Percentiles rank a stretch among this genome's conserved stretches.
phyloP scores from a whole-genome alignment of 2,888 invertebrate genomes.

The Caenorhabditis macrosperma region DNA sequence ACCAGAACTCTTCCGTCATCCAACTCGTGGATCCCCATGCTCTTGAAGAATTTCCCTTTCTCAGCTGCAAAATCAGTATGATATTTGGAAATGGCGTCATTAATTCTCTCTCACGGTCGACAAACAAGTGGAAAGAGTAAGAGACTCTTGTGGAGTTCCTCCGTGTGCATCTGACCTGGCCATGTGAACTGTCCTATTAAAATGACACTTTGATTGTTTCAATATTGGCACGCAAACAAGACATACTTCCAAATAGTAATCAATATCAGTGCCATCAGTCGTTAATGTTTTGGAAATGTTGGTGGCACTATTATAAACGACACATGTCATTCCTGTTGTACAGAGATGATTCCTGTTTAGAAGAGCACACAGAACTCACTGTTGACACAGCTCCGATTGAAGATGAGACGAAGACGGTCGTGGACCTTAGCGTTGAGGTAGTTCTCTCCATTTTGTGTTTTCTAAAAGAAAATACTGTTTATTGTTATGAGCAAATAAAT shows the following conservation, averaged over 20 bases:
- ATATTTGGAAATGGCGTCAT: not conserved
- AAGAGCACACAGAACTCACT: not conserved
- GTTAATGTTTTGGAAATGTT: not conserved
- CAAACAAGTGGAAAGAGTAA: not conserved
- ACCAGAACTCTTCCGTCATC: not conserved
- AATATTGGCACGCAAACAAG: too few relatives aligned
- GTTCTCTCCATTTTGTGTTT: not conserved
- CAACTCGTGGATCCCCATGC: not conserved
- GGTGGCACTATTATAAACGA: not conserved
- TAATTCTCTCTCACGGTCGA: not conserved
- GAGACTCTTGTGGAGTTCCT: not conserved
- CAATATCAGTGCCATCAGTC: not conserved
- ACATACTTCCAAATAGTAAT: constrained; percentile 5
- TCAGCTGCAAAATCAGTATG: not conserved
- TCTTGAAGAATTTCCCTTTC: constrained; percentile 6
- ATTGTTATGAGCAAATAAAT: not conserved
- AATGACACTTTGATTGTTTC: not conserved
- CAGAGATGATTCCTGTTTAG: not conserved
- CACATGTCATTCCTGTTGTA: constrained; percentile 11
- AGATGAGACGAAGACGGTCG: constrained; percentile 6
- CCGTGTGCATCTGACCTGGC: not conserved
- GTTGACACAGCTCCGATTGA: too few relatives aligned
- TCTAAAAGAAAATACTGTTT: not conserved
- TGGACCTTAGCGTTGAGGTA: constrained; percentile 17
- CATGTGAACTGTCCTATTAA: not conserved